These are phyloP conservation scores for Neodiprion lecontei DNA, from an alignment of 1,140 invertebrate genomes.

Conservation along the genomic window DNA sequence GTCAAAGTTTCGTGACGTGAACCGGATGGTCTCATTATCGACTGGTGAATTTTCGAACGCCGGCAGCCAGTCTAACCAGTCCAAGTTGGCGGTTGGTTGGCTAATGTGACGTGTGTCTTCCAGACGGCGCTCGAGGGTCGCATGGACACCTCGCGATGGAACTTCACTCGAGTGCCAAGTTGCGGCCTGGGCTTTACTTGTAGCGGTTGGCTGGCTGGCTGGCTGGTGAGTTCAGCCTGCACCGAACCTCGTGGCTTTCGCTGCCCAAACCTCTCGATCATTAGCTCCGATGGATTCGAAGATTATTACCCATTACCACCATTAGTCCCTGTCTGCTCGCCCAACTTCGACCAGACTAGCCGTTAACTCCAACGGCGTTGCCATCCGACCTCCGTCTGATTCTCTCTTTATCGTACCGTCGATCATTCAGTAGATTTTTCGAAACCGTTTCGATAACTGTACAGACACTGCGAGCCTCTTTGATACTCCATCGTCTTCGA, in stretches of 20 bases:
- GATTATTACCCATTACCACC: conserved; percentile 56
- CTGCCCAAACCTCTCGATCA: conserved; percentile 38
- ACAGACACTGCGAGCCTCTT: no score
- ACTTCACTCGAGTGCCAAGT: conserved; percentile 53
- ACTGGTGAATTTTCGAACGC: conserved; percentile 20
- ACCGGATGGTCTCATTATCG: conserved; percentile 33
- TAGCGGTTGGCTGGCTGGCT: conserved; percentile 45
- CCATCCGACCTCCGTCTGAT: neutral
- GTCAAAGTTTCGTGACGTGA: conserved; percentile 23
- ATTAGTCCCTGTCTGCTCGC: conserved; percentile 43
- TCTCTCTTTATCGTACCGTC: neutral
- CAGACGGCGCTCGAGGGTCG: conserved; percentile 21
- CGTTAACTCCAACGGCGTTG: no score
- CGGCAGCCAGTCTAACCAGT: neutral
- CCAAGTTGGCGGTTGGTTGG: conserved; percentile 37
- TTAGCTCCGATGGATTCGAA: conserved; percentile 56
- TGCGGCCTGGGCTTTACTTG: conserved; percentile 42
- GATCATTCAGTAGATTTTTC: no score
- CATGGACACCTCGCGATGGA: conserved; percentile 17
- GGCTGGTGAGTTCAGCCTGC: neutral
- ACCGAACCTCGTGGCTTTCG: conserved; percentile 1
- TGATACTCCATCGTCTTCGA: no score
- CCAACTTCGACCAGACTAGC: conserved; percentile 21
- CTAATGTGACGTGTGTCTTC: conserved; percentile 48
- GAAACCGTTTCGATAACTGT: no score